These are phyloP conservation scores for Boloria euphrosyne DNA, from an alignment of 2,888 invertebrate species.

Conservation along the genomic window DNA sequence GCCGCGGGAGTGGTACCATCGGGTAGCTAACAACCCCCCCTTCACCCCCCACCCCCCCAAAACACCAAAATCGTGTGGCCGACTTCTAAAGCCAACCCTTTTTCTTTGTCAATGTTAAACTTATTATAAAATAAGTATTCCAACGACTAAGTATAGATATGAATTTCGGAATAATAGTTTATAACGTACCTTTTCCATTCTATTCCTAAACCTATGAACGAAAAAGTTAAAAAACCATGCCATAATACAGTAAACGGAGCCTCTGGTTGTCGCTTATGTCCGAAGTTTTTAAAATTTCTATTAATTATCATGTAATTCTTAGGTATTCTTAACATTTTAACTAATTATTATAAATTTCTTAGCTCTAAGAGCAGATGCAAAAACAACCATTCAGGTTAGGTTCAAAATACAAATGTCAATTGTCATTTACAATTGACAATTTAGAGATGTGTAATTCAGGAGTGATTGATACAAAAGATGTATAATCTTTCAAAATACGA, in stretches of 20 bases:
- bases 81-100: no score
- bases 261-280: slow-evolving; percentile 66
- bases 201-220: slow-evolving; percentile 63
- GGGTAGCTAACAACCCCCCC: no score
- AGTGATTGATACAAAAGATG: no score
- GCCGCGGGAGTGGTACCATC: no score
- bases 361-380: neutral
- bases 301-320: slow-evolving; percentile 18
- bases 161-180: neutral
- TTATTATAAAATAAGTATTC: no score
- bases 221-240: slow-evolving; percentile 71
- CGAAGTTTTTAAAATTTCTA: slow-evolving; percentile 71
- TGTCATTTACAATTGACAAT: neutral
- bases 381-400: neutral
- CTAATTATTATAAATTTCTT: neutral
- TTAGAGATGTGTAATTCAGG: no score
- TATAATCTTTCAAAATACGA: no score
- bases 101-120: no score
- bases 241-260: slow-evolving; percentile 62
- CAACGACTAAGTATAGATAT: no score
- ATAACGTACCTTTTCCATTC: slow-evolving; percentile 65
- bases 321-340: slow-evolving; percentile 23
- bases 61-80: no score
- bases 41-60: no score
- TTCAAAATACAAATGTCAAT: neutral